Base-by-base conservation (phyloP, 2,113 vertebrate genomes). In the Burhinus bistriatus region DNA sequence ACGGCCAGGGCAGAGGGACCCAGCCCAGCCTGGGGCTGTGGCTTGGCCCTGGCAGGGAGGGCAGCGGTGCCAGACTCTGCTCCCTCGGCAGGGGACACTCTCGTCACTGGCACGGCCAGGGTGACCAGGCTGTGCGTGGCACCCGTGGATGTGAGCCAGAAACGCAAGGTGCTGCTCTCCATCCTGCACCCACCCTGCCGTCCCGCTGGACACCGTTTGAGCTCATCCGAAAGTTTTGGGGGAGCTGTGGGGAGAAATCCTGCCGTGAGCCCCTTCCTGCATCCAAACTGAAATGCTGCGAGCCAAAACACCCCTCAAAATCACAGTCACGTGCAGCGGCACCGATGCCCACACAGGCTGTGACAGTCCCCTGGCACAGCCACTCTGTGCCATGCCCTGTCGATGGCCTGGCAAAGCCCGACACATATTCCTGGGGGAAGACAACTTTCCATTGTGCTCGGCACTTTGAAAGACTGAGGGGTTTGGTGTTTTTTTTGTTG, bases 281-380 rank as follows among this genome's bases (percentile, higher is more conserved):
- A 55, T 14, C 29, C 61, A 68, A 75, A 78, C 4, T 5, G 25
- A 75, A 47, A 45, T 1, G 9, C 34, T 22, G 19, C 0, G 6
- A 80, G 44, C 6, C 26, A 55, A 52, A 90, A 66, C 21, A 8
- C 26, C 15, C 44, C 36, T 34, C 36, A 19, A 30, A 76, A 82
- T n/a, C 54, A 62, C 1, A 21, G 55, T 30, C 23, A 9, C 5
- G 29, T n/a, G 68, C 58, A 73, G 45, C 0, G 0, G 18, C 40
- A 75, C 45, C 0, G 0, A 29, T 30, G 61, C 12, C 36, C 30
- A 30, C 0, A 0, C 3, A 0, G 49, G 23, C 12, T 69, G 81
- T 20, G 73, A 85, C 87, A 52, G 69, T 26, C 26, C 47, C 30
- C 47, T 0, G 0, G 49, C 75, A 83, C 3, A 66, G 70, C 52